phyloP scores from a whole-genome alignment of 2,888 invertebrate species.

The Apeira syringaria region DNA sequence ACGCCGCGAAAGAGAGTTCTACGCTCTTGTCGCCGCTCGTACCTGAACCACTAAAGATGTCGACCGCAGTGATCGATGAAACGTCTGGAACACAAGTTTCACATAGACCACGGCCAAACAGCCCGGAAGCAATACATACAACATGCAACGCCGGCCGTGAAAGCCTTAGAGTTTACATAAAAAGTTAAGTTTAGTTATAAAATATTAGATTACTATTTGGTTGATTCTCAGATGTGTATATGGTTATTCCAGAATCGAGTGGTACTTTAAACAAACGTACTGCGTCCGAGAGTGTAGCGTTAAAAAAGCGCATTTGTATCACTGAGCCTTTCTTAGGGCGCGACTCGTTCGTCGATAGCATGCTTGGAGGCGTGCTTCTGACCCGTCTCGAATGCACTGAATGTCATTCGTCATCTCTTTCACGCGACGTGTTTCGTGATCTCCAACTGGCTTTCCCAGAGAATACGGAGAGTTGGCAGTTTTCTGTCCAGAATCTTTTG shows the following conservation, averaged over 20 bases:
- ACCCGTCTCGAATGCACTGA: conserved; percentile 89
- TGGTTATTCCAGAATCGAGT: conserved; percentile 45
- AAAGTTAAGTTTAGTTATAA: too few relatives aligned
- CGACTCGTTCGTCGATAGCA: conserved; percentile 83
- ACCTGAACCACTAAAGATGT: too few relatives aligned
- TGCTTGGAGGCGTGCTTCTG: conserved; percentile 90
- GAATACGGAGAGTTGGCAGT: conserved; percentile 64
- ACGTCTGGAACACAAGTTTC: too few relatives aligned
- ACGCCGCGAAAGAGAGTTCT: too few relatives aligned
- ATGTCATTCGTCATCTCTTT: conserved; percentile 88
- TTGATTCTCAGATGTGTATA: too few relatives aligned
- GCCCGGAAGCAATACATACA: too few relatives aligned
- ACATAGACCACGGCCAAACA: too few relatives aligned
- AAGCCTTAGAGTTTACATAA: too few relatives aligned
- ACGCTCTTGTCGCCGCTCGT: too few relatives aligned
- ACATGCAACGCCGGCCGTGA: too few relatives aligned
- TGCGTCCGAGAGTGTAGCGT: conserved; percentile 32
- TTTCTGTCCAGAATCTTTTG: conserved; percentile 90
- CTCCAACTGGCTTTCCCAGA: conserved; percentile 91
- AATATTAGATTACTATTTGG: too few relatives aligned
- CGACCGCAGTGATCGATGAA: too few relatives aligned
- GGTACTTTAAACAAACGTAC: conserved; percentile 45
- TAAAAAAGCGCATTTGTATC: conserved; percentile 52
- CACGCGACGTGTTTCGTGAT: conserved; percentile 91
- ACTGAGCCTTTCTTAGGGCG: conserved; percentile 48